Evolutionary conservation across 2,888 invertebrate genomes (phyloP), one percentile per base, ranked within the genome.

Genomic region (Oligia strigilis): DNA sequence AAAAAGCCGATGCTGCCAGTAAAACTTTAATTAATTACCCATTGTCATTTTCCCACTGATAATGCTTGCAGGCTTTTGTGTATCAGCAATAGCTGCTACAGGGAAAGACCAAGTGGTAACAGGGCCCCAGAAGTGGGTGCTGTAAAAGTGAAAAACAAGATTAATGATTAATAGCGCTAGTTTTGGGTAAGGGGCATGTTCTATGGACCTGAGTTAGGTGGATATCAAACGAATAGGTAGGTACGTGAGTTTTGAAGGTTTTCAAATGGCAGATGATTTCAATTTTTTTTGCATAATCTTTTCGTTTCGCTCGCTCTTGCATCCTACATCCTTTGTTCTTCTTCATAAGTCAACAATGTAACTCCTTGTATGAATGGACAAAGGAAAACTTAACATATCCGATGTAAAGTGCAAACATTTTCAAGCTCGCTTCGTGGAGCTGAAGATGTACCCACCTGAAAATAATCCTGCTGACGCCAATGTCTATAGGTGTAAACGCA

Each of bases 41-140:
- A 98, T 91, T 79, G 99, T 99, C 99, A 99, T 99, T 97, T 99
- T 99, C n/a, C 99, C 99, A 97, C 99, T 99, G 87, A 99, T 99
- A 92, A 98, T 98, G 92, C 98, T 98, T 4, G 99, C 99, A 94
- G 99, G 98, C 93, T 99, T 99, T 87, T 97, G 98, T 77, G 98
- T 98, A 95, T 99, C 99, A 77, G 99, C 98, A 76, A 99, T 97
- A 17, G 99, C 99, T 73, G 99, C 99, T 85, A 99, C 94, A 3
- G 99, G 99, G 91, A 99, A 99, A 9, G 99, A 99, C 99, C 99
- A 99, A 95, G 99, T 99, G 43, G 99, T 99, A 67, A 99, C 98
- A 78, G 99, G 99, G 70, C 99, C 99, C 99, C 99, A 99, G 95
- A 99, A 99, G 97, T 99, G 99, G 86, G 99, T 99, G 96, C 99